Evolutionary conservation across 2,888 invertebrate genomes (phyloP).

Genomic region (Cantharis flavilabris): DNA sequence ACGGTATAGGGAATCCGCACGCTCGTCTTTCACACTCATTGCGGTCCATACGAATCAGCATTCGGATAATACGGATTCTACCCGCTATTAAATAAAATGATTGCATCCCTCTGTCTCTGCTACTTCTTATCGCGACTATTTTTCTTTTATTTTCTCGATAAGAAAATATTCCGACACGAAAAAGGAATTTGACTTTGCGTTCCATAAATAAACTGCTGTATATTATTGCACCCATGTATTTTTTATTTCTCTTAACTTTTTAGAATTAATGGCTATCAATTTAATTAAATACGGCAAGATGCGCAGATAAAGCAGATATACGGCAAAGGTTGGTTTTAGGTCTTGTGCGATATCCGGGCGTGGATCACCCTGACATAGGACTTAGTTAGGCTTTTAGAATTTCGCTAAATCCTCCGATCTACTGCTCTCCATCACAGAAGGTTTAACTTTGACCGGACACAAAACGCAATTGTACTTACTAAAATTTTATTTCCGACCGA

Average conservation of each 20-base stretch:
- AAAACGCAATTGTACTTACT: constrained; percentile 38
- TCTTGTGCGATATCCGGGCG: constrained; percentile 36
- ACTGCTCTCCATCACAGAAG: constrained; percentile 42
- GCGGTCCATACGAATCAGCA: constrained; percentile 36
- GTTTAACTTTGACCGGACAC: constrained; percentile 46
- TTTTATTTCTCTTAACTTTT: constrained; percentile 30
- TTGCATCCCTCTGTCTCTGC: constrained; percentile 33
- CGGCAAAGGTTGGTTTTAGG: constrained; percentile 18
- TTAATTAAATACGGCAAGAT: constrained; percentile 46
- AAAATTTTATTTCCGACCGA: constrained; percentile 25
- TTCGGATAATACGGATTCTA: constrained; percentile 38
- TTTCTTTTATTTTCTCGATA: constrained; percentile 8
- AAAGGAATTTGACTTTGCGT: background rate
- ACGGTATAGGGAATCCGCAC: constrained; percentile 24
- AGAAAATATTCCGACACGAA: constrained; percentile 11
- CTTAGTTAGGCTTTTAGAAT: constrained; percentile 44
- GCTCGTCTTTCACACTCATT: constrained; percentile 34
- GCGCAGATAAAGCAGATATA: constrained; percentile 29
- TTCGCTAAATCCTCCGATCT: constrained; percentile 46
- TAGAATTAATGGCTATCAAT: constrained; percentile 50
- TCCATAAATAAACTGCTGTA: background rate
- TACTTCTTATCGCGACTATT: constrained; percentile 25
- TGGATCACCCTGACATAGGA: constrained; percentile 39
- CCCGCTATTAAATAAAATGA: constrained; percentile 40
- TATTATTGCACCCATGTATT: constrained; percentile 10